A percentile compares a stretch with the other conserved stretches of the same genome.
Conservation (phyloP, 1,140 invertebrate genomes). For the Brachionus sp. region DNA sequence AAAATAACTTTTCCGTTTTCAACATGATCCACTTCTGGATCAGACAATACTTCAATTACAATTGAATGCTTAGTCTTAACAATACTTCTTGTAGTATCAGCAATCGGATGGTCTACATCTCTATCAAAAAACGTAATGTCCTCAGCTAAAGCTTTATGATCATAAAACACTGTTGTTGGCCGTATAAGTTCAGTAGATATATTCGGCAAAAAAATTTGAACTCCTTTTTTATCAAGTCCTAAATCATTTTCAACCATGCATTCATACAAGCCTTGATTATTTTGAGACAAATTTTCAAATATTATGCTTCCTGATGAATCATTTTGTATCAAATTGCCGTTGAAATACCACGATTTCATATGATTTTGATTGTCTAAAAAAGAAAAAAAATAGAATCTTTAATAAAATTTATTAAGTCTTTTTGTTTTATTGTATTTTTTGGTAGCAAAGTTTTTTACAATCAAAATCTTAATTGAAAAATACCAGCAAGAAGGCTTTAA, state of each 20-base stretch:
- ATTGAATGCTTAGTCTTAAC: neutral
- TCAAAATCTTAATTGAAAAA: too few relatives aligned
- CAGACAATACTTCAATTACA: constrained; percentile 31
- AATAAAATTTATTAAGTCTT: too few relatives aligned
- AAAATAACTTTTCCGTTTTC: neutral
- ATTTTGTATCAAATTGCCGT: neutral
- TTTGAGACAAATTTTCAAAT: neutral
- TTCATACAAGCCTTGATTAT: neutral
- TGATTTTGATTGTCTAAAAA: constrained; percentile 14
- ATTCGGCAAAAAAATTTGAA: neutral
- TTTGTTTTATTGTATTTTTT: too few relatives aligned
- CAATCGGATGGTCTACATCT: neutral
- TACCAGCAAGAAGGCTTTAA: too few relatives aligned
- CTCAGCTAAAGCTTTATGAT: neutral
- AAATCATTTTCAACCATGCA: neutral
- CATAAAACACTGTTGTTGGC: neutral
- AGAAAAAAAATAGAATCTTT: too few relatives aligned
- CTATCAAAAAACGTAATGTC: neutral
- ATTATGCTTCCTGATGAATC: neutral
- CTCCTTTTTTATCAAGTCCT: constrained; percentile 15
- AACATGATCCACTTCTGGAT: constrained; percentile 28
- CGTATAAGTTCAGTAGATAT: neutral
- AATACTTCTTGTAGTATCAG: neutral
- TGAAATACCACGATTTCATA: neutral
- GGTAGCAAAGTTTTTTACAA: too few relatives aligned